Conservation (phyloP, 23 tunicate genomes). For the Corella eumyota region DNA sequence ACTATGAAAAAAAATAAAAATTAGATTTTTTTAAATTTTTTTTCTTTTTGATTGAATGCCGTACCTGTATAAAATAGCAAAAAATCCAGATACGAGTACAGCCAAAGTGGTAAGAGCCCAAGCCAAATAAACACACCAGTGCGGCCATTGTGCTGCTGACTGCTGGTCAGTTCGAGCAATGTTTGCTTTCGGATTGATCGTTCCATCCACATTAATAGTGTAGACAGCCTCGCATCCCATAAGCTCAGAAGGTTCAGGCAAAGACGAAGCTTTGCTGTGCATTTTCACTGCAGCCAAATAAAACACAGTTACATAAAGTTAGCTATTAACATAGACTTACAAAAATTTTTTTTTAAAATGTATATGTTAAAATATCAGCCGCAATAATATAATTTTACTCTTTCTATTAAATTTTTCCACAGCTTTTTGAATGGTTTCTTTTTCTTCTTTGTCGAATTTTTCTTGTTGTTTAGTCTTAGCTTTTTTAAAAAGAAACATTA, state of each 20-base stretch:
- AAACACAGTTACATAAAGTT: background rate
- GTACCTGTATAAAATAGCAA: conserved; percentile 82
- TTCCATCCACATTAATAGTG: conserved; percentile 63
- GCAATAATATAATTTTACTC: no score
- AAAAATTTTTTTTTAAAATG: background rate
- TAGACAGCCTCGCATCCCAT: conserved; percentile 85
- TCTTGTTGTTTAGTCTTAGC: conserved; percentile 86
- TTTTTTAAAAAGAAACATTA: conserved; percentile 78
- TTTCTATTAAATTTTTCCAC: conserved; percentile 50
- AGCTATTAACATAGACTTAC: background rate
- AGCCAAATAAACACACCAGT: conserved; percentile 73
- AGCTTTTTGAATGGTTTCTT: conserved; percentile 27
- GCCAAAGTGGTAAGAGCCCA: conserved; percentile 74
- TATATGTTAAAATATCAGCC: no score
- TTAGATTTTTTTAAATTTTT: no score
- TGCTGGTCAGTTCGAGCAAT: conserved; percentile 7
- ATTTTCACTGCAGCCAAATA: conserved; percentile 13
- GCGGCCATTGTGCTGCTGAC: conserved; percentile 68
- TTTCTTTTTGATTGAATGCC: no score
- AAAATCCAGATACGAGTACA: conserved; percentile 67
- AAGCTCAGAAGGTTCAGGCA: conserved; percentile 76
- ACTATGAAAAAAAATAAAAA: no score
- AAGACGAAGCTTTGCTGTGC: conserved; percentile 47
- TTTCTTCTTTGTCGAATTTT: conserved; percentile 31
- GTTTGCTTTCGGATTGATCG: conserved; percentile 70